Evolutionary conservation across 2,797 vertebrate species (phyloP).

Genomic region (Oreochromis grahami): DNA sequence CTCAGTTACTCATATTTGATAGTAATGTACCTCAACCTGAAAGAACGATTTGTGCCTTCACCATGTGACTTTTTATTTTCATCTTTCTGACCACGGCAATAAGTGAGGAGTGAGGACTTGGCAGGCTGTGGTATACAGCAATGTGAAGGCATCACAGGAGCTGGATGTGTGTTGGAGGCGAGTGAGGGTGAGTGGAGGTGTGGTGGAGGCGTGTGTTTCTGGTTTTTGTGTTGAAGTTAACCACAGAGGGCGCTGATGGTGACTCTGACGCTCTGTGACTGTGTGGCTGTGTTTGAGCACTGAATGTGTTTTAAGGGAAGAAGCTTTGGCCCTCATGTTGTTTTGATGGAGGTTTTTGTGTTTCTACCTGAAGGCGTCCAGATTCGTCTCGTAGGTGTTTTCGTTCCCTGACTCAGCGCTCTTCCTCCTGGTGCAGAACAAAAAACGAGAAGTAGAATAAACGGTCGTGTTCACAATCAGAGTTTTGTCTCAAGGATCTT

Average conservation of each 20-base stretch:
- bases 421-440: background rate
- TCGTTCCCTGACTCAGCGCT: background rate
- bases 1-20: background rate
- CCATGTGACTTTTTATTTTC: background rate
- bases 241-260: background rate
- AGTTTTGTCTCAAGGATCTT: background rate
- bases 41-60: background rate
- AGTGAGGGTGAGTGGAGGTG: background rate
- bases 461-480: background rate
- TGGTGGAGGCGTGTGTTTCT: background rate
- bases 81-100: background rate
- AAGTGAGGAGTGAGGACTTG: background rate
- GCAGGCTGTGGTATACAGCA: background rate
- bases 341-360: background rate
- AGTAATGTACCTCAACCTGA: background rate
- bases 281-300: background rate
- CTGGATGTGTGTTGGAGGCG: background rate
- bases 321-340: background rate
- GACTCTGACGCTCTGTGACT: background rate
- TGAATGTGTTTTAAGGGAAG: background rate
- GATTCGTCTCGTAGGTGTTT: background rate
- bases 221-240: background rate
- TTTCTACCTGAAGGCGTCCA: constrained; percentile 53
- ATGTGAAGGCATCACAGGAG: background rate
- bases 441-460: background rate